A percentile compares a stretch with the other conserved stretches of the same genome.
Evolutionary conservation across 2,113 vertebrate genomes (phyloP).

Genomic region (western clawed frog (Xenopus tropicalis)): DNA sequence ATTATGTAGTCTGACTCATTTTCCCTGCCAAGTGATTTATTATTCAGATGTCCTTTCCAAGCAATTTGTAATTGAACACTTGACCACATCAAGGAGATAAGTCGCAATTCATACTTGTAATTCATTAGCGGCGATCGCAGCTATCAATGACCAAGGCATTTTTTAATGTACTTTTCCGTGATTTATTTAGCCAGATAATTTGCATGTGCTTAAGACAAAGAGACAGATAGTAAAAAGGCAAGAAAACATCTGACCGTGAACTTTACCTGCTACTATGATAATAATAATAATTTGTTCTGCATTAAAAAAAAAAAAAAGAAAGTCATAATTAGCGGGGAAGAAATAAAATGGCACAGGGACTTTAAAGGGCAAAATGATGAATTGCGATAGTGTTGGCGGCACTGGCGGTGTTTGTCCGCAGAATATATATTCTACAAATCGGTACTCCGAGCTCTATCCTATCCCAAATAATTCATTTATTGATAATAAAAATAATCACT

Average conservation of each 20-base stretch:
- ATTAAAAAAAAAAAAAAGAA: constrained; percentile 26
- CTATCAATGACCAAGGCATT: constrained; percentile 40
- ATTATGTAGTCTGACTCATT: constrained; percentile 44
- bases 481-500: constrained; percentile 21
- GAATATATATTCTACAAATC: neutral
- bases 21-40: constrained; percentile 35
- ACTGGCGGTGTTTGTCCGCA: constrained; percentile 12
- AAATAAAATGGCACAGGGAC: constrained; percentile 16
- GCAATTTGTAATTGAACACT: constrained; percentile 45
- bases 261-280: constrained; percentile 24
- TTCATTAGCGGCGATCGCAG: constrained; percentile 39
- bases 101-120: constrained; percentile 43
- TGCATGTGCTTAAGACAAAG: constrained; percentile 37
- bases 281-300: constrained; percentile 43
- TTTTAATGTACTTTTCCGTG: constrained; percentile 42
- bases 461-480: constrained; percentile 7
- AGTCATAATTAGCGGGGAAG: constrained; percentile 26
- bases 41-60: constrained; percentile 42
- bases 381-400: neutral
- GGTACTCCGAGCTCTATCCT: neutral
- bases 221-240: constrained; percentile 21
- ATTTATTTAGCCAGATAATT: constrained; percentile 40
- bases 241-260: constrained; percentile 31
- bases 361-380: constrained; percentile 33
- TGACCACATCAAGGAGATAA: constrained; percentile 46